Evolutionary conservation across 2,888 invertebrate species (phyloP).

Genomic region (Acanthosepion pharaonis): DNA sequence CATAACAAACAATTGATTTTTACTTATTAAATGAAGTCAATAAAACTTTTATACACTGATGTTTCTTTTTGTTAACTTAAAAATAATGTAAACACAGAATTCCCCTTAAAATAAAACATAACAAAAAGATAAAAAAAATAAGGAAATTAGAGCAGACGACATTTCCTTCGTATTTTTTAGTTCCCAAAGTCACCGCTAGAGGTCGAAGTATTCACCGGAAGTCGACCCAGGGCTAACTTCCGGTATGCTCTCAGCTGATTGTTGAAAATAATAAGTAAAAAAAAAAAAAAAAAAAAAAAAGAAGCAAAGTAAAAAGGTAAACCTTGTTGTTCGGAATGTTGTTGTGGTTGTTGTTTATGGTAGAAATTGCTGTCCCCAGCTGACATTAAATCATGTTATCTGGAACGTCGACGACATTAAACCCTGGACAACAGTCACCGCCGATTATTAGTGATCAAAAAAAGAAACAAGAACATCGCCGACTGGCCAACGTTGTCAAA

Average conservation of each 20-base stretch:
- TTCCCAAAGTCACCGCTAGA: constrained; percentile 34
- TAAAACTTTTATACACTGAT: neutral
- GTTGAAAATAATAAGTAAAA: neutral
- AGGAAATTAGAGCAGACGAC: neutral
- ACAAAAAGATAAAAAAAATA: neutral
- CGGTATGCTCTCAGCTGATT: constrained; percentile 41
- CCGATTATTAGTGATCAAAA: neutral
- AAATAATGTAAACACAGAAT: constrained; percentile 10
- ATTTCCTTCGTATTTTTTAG: neutral
- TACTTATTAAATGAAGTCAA: neutral
- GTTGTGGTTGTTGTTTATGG: neutral
- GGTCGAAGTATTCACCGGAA: neutral
- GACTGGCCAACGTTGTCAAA: constrained; percentile 68
- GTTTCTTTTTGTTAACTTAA: neutral
- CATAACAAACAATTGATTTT: neutral
- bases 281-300: too few species aligned
- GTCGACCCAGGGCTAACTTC: constrained; percentile 24
- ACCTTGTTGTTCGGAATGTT: neutral
- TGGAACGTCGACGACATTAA: neutral
- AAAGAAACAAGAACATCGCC: constrained; percentile 59
- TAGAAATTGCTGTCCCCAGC: neutral
- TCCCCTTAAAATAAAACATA: neutral
- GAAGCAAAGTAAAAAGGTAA: too few species aligned
- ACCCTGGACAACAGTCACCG: neutral
- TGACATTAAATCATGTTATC: constrained; percentile 13